These are phyloP conservation scores for Wiebesia pumilae DNA, from an alignment of 1,140 invertebrate species.

Conservation along the genomic window DNA sequence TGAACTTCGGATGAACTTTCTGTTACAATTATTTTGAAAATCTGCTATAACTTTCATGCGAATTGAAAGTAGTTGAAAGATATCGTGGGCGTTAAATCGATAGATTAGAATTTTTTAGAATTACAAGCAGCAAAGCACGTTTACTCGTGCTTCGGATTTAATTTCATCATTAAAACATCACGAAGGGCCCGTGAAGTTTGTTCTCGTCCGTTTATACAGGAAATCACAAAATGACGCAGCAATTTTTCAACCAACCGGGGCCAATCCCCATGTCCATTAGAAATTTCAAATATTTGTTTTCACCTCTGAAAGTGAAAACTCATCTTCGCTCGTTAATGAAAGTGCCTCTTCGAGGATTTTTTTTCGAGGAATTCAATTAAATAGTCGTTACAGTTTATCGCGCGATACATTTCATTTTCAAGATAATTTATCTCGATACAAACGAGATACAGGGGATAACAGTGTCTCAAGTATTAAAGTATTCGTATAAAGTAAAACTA, in stretches of 20 bases:
- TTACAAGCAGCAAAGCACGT: no score
- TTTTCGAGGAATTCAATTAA: not conserved
- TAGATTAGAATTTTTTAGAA: no score
- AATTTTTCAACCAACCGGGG: not conserved
- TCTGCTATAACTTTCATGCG: no score
- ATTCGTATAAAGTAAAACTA: not conserved
- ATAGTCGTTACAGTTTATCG: not conserved
- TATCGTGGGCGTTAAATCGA: no score
- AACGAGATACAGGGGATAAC: not conserved
- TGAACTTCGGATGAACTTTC: no score
- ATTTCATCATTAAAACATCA: not conserved
- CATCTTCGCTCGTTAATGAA: not conserved
- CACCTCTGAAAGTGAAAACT: not conserved
- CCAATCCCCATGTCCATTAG: not conserved
- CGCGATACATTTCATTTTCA: not conserved
- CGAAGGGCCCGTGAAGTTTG: not conserved
- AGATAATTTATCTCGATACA: not conserved
- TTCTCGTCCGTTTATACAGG: not conserved
- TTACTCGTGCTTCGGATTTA: not conserved
- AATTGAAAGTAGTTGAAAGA: no score
- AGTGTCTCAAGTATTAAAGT: not conserved
- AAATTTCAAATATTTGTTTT: conserved; percentile 31
- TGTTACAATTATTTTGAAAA: no score
- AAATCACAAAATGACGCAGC: not conserved
- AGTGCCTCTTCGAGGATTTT: not conserved